A percentile compares a stretch with the other conserved stretches of the same genome.
Evolutionary conservation across 2,888 invertebrate species (phyloP).

Genomic region (Pomacea canaliculata): DNA sequence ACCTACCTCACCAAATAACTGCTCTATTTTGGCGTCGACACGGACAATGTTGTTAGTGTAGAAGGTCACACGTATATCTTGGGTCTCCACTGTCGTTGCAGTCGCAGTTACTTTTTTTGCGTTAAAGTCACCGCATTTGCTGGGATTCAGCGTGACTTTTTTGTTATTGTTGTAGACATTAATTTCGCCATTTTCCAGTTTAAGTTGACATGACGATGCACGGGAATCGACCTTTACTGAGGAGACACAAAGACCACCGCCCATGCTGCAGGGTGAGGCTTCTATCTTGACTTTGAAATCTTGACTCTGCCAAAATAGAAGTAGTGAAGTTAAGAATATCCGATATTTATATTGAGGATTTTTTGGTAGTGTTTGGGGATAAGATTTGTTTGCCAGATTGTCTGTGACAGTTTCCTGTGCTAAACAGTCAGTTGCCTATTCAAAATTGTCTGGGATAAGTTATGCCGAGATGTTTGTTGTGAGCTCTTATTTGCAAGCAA

Average conservation of each 20-base stretch:
- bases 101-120: conserved; percentile 8
- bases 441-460: too few relatives aligned
- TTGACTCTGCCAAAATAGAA: neutral
- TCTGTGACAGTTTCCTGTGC: too few relatives aligned
- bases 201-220: neutral
- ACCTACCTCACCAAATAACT: too few relatives aligned
- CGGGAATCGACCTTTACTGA: neutral
- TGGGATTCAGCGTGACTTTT: neutral
- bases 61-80: conserved; percentile 18
- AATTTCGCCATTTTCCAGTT: neutral
- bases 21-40: too few relatives aligned
- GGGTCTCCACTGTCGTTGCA: conserved; percentile 12
- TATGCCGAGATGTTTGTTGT: too few relatives aligned
- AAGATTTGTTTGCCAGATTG: too few relatives aligned
- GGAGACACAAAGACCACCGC: neutral
- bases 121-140: neutral
- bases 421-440: too few relatives aligned
- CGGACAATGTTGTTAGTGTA: conserved; percentile 14
- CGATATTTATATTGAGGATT: too few relatives aligned
- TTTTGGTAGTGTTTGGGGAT: too few relatives aligned
- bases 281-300: neutral
- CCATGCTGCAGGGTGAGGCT: neutral
- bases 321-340: too few relatives aligned
- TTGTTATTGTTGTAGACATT: neutral
- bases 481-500: too few relatives aligned